phyloP scores from a whole-genome alignment of 1,140 invertebrate species.

The Pogonomyrmex californicus region DNA sequence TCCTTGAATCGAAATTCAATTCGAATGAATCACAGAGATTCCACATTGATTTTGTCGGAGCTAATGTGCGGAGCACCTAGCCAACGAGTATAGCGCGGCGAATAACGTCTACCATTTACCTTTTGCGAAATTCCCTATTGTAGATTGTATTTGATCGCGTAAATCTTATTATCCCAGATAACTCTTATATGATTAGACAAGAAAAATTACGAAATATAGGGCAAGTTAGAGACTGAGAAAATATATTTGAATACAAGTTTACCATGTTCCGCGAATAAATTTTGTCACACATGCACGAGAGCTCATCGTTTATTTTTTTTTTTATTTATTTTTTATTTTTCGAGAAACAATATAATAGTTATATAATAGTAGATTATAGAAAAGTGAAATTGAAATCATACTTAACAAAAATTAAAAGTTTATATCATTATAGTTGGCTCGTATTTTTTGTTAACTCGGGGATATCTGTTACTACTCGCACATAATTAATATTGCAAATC shows the following conservation, averaged over 20 bases:
- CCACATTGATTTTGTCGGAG: conserved; percentile 4
- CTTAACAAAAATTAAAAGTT: background rate
- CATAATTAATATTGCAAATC: background rate
- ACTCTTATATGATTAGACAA: background rate
- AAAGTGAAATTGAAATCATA: background rate
- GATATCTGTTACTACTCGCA: background rate
- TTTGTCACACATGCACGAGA: background rate
- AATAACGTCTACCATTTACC: conserved; percentile 16
- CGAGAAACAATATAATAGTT: background rate
- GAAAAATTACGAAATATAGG: background rate
- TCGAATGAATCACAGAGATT: conserved; percentile 33
- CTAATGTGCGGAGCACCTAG: background rate
- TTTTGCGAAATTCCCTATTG: conserved; percentile 16
- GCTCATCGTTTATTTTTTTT: background rate
- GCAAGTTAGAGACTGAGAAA: background rate
- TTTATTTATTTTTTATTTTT: background rate
- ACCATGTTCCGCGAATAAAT: background rate
- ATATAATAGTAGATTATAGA: background rate
- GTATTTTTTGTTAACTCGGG: background rate
- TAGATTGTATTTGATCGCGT: background rate
- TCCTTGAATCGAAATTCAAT: conserved; percentile 37
- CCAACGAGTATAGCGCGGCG: background rate
- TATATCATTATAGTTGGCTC: background rate
- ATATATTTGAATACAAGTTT: conserved; percentile 5
- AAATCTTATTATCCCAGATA: background rate